phyloP scores from a whole-genome alignment of 2,888 invertebrate genomes.

The Xanthorhoe spadicearia region DNA sequence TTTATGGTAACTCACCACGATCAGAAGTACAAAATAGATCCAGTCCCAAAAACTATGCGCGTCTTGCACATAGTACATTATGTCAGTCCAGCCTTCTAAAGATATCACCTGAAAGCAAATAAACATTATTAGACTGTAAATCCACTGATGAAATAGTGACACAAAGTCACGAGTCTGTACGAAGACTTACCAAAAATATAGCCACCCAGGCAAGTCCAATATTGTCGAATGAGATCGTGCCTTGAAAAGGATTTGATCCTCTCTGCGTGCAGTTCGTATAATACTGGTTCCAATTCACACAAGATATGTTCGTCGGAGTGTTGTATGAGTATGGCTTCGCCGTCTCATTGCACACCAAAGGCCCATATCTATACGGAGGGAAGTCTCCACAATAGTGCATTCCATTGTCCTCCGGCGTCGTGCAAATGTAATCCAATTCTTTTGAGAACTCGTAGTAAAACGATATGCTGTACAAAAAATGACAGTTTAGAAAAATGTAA shows the following conservation, averaged over 20 bases:
- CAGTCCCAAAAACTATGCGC: slow-evolving; percentile 99
- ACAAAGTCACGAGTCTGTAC: neutral
- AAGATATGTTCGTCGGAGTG: slow-evolving; percentile 89
- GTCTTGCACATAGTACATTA: slow-evolving; percentile 99
- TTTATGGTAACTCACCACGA: slow-evolving; percentile 93
- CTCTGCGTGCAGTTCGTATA: slow-evolving; percentile 97
- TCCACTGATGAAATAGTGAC: neutral
- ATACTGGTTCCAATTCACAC: slow-evolving; percentile 99
- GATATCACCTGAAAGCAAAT: slow-evolving; percentile 93
- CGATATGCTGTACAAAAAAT: slow-evolving; percentile 84
- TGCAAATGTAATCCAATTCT: slow-evolving; percentile 99
- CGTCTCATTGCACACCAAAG: slow-evolving; percentile 90
- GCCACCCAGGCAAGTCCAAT: slow-evolving; percentile 99
- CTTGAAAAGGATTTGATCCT: slow-evolving; percentile 98
- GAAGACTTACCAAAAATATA: slow-evolving; percentile 95
- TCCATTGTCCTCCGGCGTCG: slow-evolving; percentile 95
- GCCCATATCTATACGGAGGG: slow-evolving; percentile 91
- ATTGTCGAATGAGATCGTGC: slow-evolving; percentile 99
- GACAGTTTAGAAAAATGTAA: slow-evolving; percentile 16
- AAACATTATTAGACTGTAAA: neutral
- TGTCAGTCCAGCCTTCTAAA: slow-evolving; percentile 99
- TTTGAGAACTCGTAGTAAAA: slow-evolving; percentile 94
- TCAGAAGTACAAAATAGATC: slow-evolving; percentile 99
- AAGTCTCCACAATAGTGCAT: slow-evolving; percentile 96
- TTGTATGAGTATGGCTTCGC: slow-evolving; percentile 86